A percentile compares a stretch with the other conserved stretches of the same genome.
These are phyloP conservation scores for Callithrix jacchus DNA, from an alignment of 2,113 vertebrate genomes.

Conservation along the genomic window DNA sequence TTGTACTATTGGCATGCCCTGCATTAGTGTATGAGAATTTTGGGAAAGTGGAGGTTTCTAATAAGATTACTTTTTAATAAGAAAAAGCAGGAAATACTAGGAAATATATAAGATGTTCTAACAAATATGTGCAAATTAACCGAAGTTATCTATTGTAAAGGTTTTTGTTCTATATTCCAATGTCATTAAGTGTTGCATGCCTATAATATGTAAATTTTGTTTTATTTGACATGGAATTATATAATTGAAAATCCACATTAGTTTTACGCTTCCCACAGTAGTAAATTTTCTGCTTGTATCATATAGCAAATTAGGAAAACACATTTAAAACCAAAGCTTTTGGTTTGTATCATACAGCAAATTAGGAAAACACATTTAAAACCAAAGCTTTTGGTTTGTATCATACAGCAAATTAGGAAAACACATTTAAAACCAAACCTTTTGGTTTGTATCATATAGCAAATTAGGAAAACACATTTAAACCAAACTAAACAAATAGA, in stretches of 20 bases:
- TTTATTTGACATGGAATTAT: constrained; percentile 20
- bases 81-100: background rate
- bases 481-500: background rate
- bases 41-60: background rate
- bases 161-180: constrained; percentile 27
- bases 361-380: background rate
- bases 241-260: background rate
- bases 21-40: background rate
- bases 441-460: background rate
- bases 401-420: background rate
- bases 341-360: background rate
- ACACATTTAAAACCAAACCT: background rate
- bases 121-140: background rate
- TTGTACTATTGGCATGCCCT: background rate
- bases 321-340: background rate
- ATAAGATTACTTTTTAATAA: background rate
- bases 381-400: background rate
- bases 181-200: background rate
- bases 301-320: background rate
- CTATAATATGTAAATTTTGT: background rate
- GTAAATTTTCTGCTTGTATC: background rate
- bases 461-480: background rate
- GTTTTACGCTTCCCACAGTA: background rate
- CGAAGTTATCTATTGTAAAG: background rate
- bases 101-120: background rate